Evolutionary conservation across 2,888 invertebrate species (phyloP).

Genomic region (Spodoptera exigua): DNA sequence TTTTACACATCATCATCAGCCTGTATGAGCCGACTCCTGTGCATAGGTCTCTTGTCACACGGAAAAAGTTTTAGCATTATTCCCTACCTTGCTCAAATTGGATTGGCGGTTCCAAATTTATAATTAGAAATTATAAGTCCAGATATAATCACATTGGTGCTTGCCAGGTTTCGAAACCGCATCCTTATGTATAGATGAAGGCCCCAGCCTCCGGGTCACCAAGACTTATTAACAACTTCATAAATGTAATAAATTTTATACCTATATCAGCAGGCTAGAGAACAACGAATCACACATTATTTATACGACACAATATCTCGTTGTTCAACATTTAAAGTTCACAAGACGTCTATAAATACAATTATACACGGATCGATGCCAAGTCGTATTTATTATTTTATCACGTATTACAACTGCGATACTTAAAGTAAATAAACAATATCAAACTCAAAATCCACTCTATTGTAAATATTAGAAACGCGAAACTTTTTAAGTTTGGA

Average conservation of each 20-base stretch:
- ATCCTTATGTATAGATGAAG: no score
- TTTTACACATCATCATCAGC: no score
- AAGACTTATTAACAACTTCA: not conserved
- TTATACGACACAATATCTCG: constrained; percentile 29
- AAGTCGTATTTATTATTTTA: constrained; percentile 61
- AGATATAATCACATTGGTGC: no score
- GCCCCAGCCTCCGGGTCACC: not conserved
- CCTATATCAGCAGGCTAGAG: not conserved
- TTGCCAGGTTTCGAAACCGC: no score
- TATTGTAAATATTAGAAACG: no score
- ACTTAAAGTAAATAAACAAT: constrained; percentile 48
- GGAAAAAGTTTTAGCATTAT: no score
- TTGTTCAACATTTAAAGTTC: constrained; percentile 43
- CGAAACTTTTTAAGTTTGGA: no score
- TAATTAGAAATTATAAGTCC: no score
- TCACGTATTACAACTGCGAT: constrained; percentile 42
- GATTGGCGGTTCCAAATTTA: no score
- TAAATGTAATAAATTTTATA: not conserved
- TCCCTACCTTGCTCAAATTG: no score
- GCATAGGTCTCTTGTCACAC: no score
- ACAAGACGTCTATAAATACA: constrained; percentile 46
- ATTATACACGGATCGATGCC: constrained; percentile 56
- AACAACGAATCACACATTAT: constrained; percentile 15
- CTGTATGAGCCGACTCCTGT: no score
- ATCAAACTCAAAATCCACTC: constrained; percentile 27